Percentiles rank a stretch among this genome's conserved stretches.
These are phyloP conservation scores for Goniozus legneri DNA, from an alignment of 1,140 invertebrate species.

Conservation along the genomic window DNA sequence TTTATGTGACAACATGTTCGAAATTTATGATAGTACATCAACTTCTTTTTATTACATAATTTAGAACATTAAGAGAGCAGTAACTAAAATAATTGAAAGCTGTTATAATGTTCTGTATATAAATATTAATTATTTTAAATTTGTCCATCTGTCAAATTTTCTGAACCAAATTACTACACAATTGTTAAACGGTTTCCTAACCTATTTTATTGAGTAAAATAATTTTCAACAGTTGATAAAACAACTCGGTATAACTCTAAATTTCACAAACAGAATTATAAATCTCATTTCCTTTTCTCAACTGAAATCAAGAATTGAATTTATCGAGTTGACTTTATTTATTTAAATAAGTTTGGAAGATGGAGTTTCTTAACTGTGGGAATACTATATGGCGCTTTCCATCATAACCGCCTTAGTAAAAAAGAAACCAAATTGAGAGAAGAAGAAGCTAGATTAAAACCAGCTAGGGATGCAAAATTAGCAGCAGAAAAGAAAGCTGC, in stretches of 20 bases:
- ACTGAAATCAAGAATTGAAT: too few relatives aligned
- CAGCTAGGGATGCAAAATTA: neutral
- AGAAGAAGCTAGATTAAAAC: neutral
- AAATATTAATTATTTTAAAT: too few relatives aligned
- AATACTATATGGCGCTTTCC: neutral
- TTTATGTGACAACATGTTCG: too few relatives aligned
- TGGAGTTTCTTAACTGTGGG: neutral
- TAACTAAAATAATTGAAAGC: too few relatives aligned
- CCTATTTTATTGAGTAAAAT: neutral
- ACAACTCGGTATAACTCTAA: neutral
- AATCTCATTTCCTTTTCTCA: too few relatives aligned
- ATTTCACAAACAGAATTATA: neutral
- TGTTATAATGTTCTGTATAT: too few relatives aligned
- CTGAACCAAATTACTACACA: neutral
- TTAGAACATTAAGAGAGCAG: neutral
- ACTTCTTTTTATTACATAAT: neutral
- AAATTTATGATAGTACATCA: neutral
- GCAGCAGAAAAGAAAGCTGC: neutral
- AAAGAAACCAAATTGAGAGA: neutral
- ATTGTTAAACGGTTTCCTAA: neutral
- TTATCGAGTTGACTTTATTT: neutral
- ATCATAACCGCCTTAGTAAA: neutral
- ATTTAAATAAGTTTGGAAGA: neutral
- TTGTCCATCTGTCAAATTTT: too few relatives aligned
- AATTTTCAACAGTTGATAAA: neutral